Conservation (phyloP, 2,888 invertebrate genomes). For the Diabrotica balteata region DNA sequence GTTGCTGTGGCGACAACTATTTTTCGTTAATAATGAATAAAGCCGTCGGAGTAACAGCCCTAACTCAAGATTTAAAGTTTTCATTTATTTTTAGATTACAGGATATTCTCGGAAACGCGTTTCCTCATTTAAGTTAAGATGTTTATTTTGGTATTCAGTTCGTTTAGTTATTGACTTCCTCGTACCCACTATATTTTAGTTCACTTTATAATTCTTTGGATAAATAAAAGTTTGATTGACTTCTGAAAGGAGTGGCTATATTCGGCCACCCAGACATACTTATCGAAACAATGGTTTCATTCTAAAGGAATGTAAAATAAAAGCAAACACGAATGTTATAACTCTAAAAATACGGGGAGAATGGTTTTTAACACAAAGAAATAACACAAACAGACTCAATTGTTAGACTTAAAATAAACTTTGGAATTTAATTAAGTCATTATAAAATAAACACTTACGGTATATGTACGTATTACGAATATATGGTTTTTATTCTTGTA, state of each 20-base stretch:
- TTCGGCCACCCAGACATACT: background rate
- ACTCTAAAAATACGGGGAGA: too few relatives aligned
- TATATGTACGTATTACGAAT: too few relatives aligned
- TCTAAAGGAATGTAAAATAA: background rate
- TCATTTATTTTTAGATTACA: conserved; percentile 21
- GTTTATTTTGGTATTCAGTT: conserved; percentile 26
- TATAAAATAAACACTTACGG: too few relatives aligned
- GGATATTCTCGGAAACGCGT: conserved; percentile 29
- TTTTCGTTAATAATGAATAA: too few relatives aligned
- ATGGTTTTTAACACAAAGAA: too few relatives aligned
- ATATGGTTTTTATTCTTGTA: too few relatives aligned
- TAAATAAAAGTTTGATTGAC: background rate
- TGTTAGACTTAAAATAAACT: too few relatives aligned
- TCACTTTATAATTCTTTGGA: background rate
- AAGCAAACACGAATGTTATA: too few relatives aligned
- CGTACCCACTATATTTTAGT: conserved; percentile 13
- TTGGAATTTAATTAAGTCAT: too few relatives aligned
- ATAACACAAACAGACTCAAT: too few relatives aligned
- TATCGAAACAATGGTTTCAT: background rate
- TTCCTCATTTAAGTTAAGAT: conserved; percentile 31
- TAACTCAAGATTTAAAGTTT: conserved; percentile 7
- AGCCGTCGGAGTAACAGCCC: conserved; percentile 19
- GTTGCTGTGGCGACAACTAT: too few relatives aligned
- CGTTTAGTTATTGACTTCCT: conserved; percentile 31
- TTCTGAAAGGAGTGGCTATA: background rate